Base-by-base conservation (phyloP, 2,888 invertebrate genomes). In the Phasia obesa region DNA sequence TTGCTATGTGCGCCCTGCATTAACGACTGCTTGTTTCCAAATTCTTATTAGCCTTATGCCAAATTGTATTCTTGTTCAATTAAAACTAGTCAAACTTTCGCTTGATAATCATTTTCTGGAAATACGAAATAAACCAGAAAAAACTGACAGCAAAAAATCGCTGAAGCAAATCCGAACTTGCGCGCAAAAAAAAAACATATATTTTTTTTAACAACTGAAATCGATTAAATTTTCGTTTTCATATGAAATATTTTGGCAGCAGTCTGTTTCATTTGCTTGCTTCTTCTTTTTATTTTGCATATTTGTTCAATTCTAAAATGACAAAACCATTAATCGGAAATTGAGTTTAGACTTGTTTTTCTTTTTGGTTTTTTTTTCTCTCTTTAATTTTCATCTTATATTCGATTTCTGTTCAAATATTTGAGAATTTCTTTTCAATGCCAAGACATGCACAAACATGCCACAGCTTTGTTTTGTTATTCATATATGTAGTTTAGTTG, bases 281-380 rank as follows among this genome's bases (percentile, higher is more conserved):
- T 31, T 19, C 64, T 13, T 67, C 23, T 53, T 62, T 31, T 44
- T 44, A 42, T 62, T 31, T 47, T 71, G 38, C 11, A 23, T 64
- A 59, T 70, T 57, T 51, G 59, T 35, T 64, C 19, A 53, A 49
- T 65, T 65, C 35, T n/a, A 47, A 67, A 65, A 71, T 60, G 77
- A 73, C 73, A 74, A 78, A 84, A 78, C 75, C 57, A 71, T 78
- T 81, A 81, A 81, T 81, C 78, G 84, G 78, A 78, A 78, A 78
- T 81, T 84, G 67, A 84, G 74, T 81, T 77, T 80, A 38, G 57
- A 27, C 51, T 53, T 5, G n/a, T n/a, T n/a, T n/a, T n/a, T n/a
- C n/a, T n/a, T n/a, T n/a, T n/a, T n/a, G n/a, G n/a, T n/a, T n/a
- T n/a, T n/a, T 53, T 64, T 70, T 31, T 42, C 27, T 71, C 11